phyloP scores from a whole-genome alignment of 2,797 vertebrate genomes.

The Alfaro cultratus region DNA sequence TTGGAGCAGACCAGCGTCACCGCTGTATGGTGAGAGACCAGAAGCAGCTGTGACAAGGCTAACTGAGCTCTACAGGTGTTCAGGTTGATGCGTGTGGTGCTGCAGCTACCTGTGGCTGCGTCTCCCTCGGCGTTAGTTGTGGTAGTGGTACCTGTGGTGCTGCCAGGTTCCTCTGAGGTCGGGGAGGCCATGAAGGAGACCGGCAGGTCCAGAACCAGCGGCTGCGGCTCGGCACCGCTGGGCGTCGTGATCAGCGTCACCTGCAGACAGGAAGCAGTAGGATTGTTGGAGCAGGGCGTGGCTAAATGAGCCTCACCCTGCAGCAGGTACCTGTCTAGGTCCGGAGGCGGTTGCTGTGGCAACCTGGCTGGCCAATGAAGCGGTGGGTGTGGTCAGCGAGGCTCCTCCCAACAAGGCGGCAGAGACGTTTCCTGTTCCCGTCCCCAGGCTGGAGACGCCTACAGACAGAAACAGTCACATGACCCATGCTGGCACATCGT shows the following conservation, averaged over 20 bases:
- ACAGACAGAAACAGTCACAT: background rate
- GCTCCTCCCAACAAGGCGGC: conserved; percentile 85
- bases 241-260: conserved; percentile 93
- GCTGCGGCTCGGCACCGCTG: conserved; percentile 90
- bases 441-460: conserved; percentile 90
- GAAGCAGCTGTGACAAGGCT: conserved; percentile 28
- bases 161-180: conserved; percentile 88
- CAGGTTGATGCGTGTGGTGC: conserved; percentile 69
- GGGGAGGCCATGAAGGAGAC: conserved; percentile 92
- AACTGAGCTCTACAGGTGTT: conserved; percentile 83
- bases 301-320: background rate
- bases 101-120: background rate
- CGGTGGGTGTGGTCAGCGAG: conserved; percentile 88
- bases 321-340: conserved; percentile 78
- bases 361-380: conserved; percentile 91
- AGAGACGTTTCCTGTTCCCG: conserved; percentile 88
- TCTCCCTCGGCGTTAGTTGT: background rate
- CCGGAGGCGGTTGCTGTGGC: conserved; percentile 85
- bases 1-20: conserved; percentile 91
- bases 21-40: conserved; percentile 27
- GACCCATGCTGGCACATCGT: conserved; percentile 23
- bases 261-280: conserved; percentile 73
- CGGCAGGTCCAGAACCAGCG: conserved; percentile 88
- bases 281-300: background rate
- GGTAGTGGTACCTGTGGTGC: conserved; percentile 52